phyloP scores from a whole-genome alignment of 2,888 invertebrate species.

The Sinelater perroti region DNA sequence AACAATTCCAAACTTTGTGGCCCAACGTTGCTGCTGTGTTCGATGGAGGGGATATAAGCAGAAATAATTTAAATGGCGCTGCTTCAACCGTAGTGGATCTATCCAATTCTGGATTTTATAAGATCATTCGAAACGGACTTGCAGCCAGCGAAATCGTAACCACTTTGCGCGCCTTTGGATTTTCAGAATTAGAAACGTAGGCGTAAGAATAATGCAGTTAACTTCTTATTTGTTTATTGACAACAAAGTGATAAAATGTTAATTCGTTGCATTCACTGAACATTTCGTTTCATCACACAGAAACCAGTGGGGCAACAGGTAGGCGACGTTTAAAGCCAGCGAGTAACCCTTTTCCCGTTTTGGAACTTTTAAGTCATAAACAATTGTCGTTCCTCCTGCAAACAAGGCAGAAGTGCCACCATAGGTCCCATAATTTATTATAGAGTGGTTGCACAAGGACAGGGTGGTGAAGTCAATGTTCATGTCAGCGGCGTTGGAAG shows the following conservation, averaged over 20 bases:
- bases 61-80: conserved; percentile 69
- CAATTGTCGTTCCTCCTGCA: conserved; percentile 9
- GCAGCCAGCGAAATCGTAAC: conserved; percentile 55
- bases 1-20: conserved; percentile 87
- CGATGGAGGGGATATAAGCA: conserved; percentile 79
- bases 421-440: conserved; percentile 20
- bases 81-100: conserved; percentile 96
- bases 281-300: conserved; percentile 2
- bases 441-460: conserved; percentile 18
- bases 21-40: conserved; percentile 79
- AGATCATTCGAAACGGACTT: conserved; percentile 81
- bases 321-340: not conserved
- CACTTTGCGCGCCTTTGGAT: too few species aligned
- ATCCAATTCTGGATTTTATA: conserved; percentile 72
- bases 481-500: not conserved
- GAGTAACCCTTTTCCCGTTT: conserved; percentile 7
- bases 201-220: too few species aligned
- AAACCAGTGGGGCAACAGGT: conserved; percentile 6
- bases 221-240: too few species aligned
- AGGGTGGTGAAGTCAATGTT: not conserved
- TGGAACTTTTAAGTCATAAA: conserved; percentile 6
- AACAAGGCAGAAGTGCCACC: conserved; percentile 5
- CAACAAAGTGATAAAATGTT: not conserved
- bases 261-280: not conserved
- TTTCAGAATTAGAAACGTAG: too few species aligned